Evolutionary conservation across 2,113 vertebrate genomes (phyloP).

Genomic region (Antennarius striatus): DNA sequence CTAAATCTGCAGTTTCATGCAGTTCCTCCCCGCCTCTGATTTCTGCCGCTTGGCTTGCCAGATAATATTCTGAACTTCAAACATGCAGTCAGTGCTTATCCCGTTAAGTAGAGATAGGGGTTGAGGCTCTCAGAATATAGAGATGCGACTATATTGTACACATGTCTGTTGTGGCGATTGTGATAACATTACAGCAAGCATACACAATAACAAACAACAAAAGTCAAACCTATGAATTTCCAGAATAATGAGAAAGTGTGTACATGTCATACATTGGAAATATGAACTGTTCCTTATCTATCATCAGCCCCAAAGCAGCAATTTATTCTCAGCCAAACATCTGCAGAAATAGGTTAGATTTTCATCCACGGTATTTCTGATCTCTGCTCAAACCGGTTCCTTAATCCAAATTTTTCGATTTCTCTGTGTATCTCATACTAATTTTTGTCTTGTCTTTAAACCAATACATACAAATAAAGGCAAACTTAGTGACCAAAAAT

Average conservation of each 20-base stretch:
- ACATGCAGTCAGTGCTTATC: slow-evolving; percentile 55
- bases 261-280: background rate
- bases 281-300: slow-evolving; percentile 11
- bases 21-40: slow-evolving; percentile 60
- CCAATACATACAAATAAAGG: too few relatives aligned
- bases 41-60: slow-evolving; percentile 58
- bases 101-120: slow-evolving; percentile 53
- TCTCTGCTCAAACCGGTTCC: slow-evolving; percentile 32
- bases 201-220: slow-evolving; percentile 1
- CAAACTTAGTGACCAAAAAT: too few relatives aligned
- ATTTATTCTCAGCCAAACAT: slow-evolving; percentile 40
- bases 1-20: slow-evolving; percentile 62
- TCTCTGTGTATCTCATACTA: too few relatives aligned
- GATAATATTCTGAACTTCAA: slow-evolving; percentile 72
- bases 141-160: slow-evolving; percentile 30
- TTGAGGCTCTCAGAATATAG: slow-evolving; percentile 17
- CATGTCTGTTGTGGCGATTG: slow-evolving; percentile 19
- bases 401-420: too few relatives aligned
- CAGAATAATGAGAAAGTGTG: slow-evolving; percentile 1
- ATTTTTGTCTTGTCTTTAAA: too few relatives aligned
- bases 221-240: slow-evolving; percentile 4
- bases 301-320: slow-evolving; percentile 28
- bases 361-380: slow-evolving; percentile 42
- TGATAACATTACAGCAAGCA: slow-evolving; percentile 26
- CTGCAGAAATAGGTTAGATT: slow-evolving; percentile 44